A percentile compares a stretch with the other conserved stretches of the same genome.
Conservation (phyloP, 2,888 invertebrate genomes). For the Caenorhabditis sp. region DNA sequence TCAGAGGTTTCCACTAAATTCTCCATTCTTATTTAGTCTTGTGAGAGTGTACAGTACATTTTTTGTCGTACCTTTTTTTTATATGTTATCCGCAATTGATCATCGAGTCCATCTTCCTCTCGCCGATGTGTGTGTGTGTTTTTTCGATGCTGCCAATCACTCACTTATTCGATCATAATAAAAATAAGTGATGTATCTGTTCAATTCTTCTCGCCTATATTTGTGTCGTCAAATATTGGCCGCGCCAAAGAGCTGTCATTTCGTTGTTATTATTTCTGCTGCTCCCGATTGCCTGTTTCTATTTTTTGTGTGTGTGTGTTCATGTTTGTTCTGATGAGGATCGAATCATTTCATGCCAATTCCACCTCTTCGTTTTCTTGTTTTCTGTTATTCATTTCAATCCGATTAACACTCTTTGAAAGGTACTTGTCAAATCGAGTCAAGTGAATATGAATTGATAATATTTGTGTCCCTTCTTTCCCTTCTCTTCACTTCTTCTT, state of each 20-base stretch:
- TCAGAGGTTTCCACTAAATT: no score
- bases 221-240: background rate
- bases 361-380: background rate
- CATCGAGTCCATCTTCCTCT: background rate
- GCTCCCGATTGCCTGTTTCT: background rate
- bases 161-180: background rate
- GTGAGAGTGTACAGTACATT: no score
- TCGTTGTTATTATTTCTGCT: background rate
- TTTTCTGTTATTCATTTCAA: background rate
- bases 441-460: background rate
- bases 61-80: no score
- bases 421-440: background rate
- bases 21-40: no score
- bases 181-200: background rate
- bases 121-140: background rate
- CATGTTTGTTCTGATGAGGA: background rate
- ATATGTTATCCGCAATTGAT: background rate
- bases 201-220: background rate
- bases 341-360: background rate
- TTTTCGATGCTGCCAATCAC: background rate
- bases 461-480: no score
- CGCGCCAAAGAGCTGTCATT: background rate
- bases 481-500: no score
- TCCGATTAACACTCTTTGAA: background rate
- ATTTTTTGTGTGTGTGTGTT: background rate